Base-by-base conservation (phyloP, 2,797 vertebrate species). In the Cyclura pinguis region DNA sequence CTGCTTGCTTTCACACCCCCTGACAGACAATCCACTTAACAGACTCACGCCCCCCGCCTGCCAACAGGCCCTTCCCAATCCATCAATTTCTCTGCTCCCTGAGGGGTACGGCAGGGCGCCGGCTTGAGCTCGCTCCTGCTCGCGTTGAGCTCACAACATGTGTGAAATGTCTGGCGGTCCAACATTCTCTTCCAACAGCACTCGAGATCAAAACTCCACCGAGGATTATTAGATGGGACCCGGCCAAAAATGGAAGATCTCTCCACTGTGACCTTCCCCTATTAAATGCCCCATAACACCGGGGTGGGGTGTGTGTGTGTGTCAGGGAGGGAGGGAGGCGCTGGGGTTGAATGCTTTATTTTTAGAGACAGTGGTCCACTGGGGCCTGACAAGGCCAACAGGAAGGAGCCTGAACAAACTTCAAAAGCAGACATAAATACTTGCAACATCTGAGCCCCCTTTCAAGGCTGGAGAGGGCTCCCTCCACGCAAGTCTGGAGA, bases 191-290 rank as follows among this genome's bases (percentile, higher is more conserved):
- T 12, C 85, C n/a, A 16, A 76, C 50, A 93, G 88, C 92, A 85
- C 85, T 89, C 64, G 89, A 94, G 92, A 95, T 20, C 92, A 92
- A 95, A 0, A 90, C 32, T 24, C 92, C 59, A 0, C 78, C 0
- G 0, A 91, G 91, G 94, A 62, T 62, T 62, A 95, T 94, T 92
- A 95, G 93, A 88, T 87, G 13, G 85, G 85, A 86, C 90, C 91
- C 93, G 92, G 96, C 92, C 95, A 88, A 95, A 96, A 92, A 92
- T 62, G 93, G 91, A 50, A 96, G 95, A 92, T 92, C 93, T 95
- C 74, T 96, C 96, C 93, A 96, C 64, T 2, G 86, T 86, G 80
- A 95, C 95, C 93, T 96, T 96, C 95, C 91, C 92, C 94, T 35
- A 87, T 82, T 93, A 94, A 80, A 95, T 90, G 92, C 93, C 92